Evolutionary conservation across 2,113 vertebrate species (phyloP), one percentile per base, ranked within the genome.

Genomic region (Oncorhynchus nerka): DNA sequence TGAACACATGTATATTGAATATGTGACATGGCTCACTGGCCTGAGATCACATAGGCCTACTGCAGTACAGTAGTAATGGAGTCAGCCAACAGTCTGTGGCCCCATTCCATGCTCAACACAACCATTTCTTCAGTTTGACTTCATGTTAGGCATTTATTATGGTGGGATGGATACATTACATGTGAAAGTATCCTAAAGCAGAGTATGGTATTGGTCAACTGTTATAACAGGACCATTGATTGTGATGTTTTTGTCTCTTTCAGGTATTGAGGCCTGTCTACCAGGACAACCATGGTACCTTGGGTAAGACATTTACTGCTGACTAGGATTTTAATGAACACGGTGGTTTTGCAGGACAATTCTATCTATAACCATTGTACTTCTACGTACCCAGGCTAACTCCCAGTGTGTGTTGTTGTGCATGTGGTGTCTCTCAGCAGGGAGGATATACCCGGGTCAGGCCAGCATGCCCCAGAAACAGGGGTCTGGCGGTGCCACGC

Each of bases 211-310:
- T 22, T 62, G 59, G 59, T 22, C n/a, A 22, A 62, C 5, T 62
- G 59, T 22, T 22, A 20, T 62, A 62, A 8, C 9, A 22, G 7
- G 7, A n/a, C 59, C 16, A 62, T 62, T 62, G 59, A 62, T 16
- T 62, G 19, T 62, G 20, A 62, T 62, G 59, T 24, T 62, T 9
- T 62, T 62, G 51, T 55, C 45, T 64, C 61, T 81, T 87, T 69
- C 77, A 94, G 96, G 92, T 96, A 73, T 88, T 96, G 89, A 92
- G 94, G 76, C 93, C 94, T 0, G 89, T 96, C 71, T 96, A 94
- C 68, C 94, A 94, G 1, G 95, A 96, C 79, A 87, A 93, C 5
- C 82, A 71, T 1, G 67, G 89, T 1, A 83, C 95, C 0, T 91
- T 87, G 9, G 95, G 97, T 99, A 84, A 89, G 59, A 9, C n/a